phyloP scores from a whole-genome alignment of 2,797 vertebrate genomes.

The Gallinago solitaria region DNA sequence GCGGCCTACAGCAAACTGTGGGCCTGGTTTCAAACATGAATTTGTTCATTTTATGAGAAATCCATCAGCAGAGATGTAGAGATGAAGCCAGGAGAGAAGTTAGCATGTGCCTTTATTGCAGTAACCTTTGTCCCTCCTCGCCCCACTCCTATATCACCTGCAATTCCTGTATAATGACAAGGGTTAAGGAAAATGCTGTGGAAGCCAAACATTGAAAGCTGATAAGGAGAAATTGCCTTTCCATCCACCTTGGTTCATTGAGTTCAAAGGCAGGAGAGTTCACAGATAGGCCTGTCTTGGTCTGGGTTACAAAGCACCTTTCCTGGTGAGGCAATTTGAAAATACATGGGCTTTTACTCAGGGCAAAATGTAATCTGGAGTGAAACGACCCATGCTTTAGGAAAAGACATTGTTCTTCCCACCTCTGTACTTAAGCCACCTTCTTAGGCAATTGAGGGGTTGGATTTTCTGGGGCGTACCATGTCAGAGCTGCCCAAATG shows the following conservation, averaged over 20 bases:
- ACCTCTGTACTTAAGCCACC: neutral
- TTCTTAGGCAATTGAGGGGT: neutral
- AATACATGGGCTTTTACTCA: neutral
- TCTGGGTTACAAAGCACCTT: neutral
- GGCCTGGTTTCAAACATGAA: fast-evolving
- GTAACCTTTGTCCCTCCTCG: neutral
- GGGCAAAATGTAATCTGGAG: neutral
- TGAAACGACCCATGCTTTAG: neutral
- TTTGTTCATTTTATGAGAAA: neutral
- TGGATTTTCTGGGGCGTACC: neutral
- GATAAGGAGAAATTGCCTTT: neutral
- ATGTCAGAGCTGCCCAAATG: neutral
- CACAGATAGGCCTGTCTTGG: neutral
- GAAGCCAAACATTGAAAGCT: neutral
- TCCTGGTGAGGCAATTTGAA: neutral
- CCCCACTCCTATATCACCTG: neutral
- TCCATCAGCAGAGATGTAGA: neutral
- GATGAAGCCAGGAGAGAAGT: neutral
- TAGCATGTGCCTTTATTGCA: neutral
- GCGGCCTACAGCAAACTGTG: neutral
- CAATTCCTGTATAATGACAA: neutral
- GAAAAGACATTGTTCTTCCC: neutral
- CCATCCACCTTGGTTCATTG: neutral
- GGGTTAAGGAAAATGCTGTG: neutral
- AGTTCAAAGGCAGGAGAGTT: neutral